Base-by-base conservation (phyloP, 2,888 invertebrate genomes). In the Choristoneura rosaceana region DNA sequence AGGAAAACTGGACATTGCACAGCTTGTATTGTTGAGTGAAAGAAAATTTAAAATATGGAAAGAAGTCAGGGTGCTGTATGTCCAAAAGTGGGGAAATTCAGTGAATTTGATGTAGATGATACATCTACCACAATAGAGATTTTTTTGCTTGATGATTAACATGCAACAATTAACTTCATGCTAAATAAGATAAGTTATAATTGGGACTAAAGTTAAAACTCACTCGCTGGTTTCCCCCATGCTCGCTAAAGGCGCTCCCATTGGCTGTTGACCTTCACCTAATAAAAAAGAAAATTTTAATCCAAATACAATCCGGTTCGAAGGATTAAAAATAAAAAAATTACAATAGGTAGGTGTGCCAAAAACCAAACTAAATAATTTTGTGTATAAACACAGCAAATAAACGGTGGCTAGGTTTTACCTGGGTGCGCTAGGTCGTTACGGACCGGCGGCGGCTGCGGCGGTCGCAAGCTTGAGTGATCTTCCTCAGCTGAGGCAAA, bases 401-500 rank as follows among this genome's bases (percentile, higher is more conserved):
- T 2, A 88, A 87, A 68, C 82, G 80, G 38, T 83, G 83, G 69
- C 71, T 58, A 70, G 25, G 66, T 59, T 65, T 84, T 90, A 92
- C 92, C 92, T 91, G 90, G 61, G 76, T 83, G 88, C 79, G 84
- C 79, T 75, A 81, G 77, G 71, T 85, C 86, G 75, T 80, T 84
- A 79, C 81, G 86, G 70, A 80, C 80, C 59, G 80, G 90, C 77
- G 89, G 84, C 65, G 90, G 80, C 74, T 86, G 90, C 71, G 80
- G 81, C 25, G 85, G 89, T 78, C 93, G 90, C 75, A 87, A 83
- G 79, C 91, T 91, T 75, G 95, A 87, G 88, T 97, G 97, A 87
- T 97, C 97, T 91, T 97, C 97, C 89, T 97, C 97, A 77, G 97
- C 97, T 96, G 90, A 78, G 89, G 89, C 87, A 86, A 86, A 86